Conservation (phyloP, 1,140 invertebrate species). For the Papilio glaucus region DNA sequence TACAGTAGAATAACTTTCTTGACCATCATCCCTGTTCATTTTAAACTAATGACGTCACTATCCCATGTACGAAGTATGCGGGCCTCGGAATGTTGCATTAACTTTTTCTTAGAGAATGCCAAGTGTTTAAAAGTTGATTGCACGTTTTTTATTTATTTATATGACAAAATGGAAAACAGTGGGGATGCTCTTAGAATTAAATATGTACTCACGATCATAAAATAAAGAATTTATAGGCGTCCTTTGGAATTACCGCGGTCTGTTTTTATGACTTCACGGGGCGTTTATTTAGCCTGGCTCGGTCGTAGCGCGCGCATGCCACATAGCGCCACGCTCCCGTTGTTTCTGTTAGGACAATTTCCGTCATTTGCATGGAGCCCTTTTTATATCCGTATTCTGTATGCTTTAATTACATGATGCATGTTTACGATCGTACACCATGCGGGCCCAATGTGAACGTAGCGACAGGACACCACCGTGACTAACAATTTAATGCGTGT, state of each 20-base stretch:
- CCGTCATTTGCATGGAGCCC: conserved; percentile 45
- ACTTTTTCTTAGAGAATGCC: conserved; percentile 46
- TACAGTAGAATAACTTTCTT: conserved; percentile 33
- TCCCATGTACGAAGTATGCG: not conserved
- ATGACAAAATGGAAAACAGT: conserved; percentile 73
- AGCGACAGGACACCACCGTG: conserved; percentile 61
- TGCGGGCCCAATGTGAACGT: conserved; percentile 57
- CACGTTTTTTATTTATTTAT: conserved; percentile 68
- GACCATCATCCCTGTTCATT: not conserved
- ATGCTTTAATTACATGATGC: conserved; percentile 57
- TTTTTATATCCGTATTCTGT: conserved; percentile 41
- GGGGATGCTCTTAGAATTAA: conserved; percentile 76
- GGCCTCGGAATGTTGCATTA: conserved; percentile 44
- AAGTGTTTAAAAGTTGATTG: conserved; percentile 63
- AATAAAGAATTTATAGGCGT: conserved; percentile 82
- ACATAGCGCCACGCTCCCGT: conserved; percentile 58
- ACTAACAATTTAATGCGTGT: conserved; percentile 47
- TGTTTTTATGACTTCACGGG: conserved; percentile 78
- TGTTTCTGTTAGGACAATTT: conserved; percentile 54
- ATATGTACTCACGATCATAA: conserved; percentile 79
- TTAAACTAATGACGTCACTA: not conserved
- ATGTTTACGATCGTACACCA: conserved; percentile 49
- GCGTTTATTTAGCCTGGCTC: conserved; percentile 74
- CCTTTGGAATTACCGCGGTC: conserved; percentile 77
- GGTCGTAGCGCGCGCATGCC: conserved; percentile 69